Conservation (phyloP, 2,797 vertebrate species). For the Aselliscus stoliczkanus region DNA sequence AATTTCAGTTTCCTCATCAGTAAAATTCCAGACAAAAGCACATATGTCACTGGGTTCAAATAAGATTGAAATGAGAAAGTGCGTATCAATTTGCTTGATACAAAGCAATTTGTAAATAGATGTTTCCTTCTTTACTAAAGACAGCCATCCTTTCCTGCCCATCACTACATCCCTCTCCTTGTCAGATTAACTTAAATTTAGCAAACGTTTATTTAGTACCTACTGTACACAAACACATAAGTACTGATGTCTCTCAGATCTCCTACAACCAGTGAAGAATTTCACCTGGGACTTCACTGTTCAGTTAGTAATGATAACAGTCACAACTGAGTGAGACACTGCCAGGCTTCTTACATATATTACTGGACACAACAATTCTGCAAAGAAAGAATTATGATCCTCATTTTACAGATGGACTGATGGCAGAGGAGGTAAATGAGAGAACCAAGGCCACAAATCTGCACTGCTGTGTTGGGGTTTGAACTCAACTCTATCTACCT, state of each 20-base stretch:
- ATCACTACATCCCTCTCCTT: neutral
- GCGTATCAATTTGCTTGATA: neutral
- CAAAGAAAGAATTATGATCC: neutral
- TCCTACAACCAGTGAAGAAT: neutral
- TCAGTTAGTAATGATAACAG: neutral
- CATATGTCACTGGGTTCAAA: neutral
- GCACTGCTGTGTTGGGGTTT: accelerated
- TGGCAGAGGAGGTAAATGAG: neutral
- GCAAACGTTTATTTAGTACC: neutral
- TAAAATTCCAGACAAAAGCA: neutral
- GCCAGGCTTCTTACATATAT: neutral
- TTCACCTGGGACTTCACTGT: neutral
- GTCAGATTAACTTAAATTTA: neutral
- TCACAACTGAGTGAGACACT: too few species aligned
- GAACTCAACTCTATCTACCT: neutral
- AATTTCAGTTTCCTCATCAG: neutral
- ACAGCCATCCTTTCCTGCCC: neutral
- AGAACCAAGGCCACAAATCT: neutral
- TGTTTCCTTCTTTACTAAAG: neutral
- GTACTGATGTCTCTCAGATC: neutral
- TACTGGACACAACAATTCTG: neutral
- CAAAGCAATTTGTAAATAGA: neutral
- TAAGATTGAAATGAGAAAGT: neutral
- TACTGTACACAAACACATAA: accelerated
- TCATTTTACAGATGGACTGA: neutral